Percentiles rank a stretch among this genome's conserved stretches.
These are phyloP conservation scores for Austrolebias charrua DNA, from an alignment of 2,797 vertebrate genomes.

Conservation along the genomic window DNA sequence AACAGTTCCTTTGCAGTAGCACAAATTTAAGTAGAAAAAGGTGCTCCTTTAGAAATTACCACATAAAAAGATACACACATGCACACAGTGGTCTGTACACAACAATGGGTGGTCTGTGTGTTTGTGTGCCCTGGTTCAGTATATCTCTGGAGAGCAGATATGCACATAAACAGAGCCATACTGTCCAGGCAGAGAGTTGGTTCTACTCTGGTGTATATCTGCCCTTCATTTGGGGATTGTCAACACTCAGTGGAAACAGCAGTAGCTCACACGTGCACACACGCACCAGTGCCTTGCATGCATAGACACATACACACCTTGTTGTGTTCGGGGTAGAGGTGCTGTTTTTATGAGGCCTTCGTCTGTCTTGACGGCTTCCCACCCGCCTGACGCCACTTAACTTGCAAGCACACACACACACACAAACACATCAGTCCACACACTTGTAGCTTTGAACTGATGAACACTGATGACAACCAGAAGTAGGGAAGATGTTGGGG, in stretches of 20 bases:
- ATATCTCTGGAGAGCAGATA: constrained; percentile 46
- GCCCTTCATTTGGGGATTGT: constrained; percentile 66
- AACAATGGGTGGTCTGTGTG: constrained; percentile 67
- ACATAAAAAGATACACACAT: constrained; percentile 17
- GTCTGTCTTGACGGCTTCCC: constrained; percentile 76
- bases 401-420: constrained; percentile 48
- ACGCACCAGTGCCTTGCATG: background rate
- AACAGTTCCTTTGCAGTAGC: background rate
- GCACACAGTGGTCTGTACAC: constrained; percentile 18
- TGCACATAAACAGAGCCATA: constrained; percentile 69
- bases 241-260: constrained; percentile 72
- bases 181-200: constrained; percentile 61
- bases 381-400: constrained; percentile 79
- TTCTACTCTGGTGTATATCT: constrained; percentile 70
- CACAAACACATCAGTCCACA: constrained; percentile 60
- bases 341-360: constrained; percentile 76
- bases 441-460: constrained; percentile 74
- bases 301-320: constrained; percentile 59
- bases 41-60: constrained; percentile 10
- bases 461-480: constrained; percentile 78
- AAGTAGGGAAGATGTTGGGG: constrained; percentile 57
- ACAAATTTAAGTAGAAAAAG: constrained; percentile 3
- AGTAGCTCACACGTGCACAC: constrained; percentile 60
- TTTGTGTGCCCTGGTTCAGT: constrained; percentile 38
- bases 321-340: constrained; percentile 71